Percentiles rank a stretch among this genome's conserved stretches.
Evolutionary conservation across 2,797 vertebrate species (phyloP).

Genomic region (Acipenser oxyrinchus): DNA sequence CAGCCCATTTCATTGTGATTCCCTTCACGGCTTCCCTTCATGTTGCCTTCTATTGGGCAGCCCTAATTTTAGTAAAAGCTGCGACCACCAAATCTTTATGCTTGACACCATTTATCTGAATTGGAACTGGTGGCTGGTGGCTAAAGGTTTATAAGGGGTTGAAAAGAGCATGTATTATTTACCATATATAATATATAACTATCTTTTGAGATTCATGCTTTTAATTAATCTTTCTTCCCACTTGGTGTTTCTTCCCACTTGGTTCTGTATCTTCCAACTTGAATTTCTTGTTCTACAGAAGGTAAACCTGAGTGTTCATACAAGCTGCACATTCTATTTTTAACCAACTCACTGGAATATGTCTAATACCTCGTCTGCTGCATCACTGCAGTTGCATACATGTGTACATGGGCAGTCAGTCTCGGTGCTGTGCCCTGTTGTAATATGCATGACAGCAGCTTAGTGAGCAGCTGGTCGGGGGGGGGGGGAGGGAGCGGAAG

Average conservation of each 20-base stretch:
- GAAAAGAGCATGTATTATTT: too few species aligned
- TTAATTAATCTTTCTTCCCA: slow-evolving; percentile 20
- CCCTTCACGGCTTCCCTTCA: too few species aligned
- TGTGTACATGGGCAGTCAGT: slow-evolving; percentile 14
- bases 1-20: too few species aligned
- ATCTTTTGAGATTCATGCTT: too few species aligned
- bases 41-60: too few species aligned
- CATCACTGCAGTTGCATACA: slow-evolving; percentile 23
- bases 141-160: too few species aligned
- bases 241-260: slow-evolving; percentile 34
- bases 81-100: too few species aligned
- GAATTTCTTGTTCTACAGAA: slow-evolving; percentile 61
- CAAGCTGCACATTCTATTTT: slow-evolving; percentile 29
- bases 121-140: too few species aligned
- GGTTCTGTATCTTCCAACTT: slow-evolving; percentile 57
- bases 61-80: too few species aligned
- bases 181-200: too few species aligned
- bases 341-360: slow-evolving; percentile 14
- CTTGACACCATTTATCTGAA: too few species aligned
- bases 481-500: slow-evolving; percentile 8
- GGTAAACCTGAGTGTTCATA: slow-evolving; percentile 53
- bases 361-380: slow-evolving; percentile 16
- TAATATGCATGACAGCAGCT: not conserved
- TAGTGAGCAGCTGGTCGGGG: slow-evolving; percentile 5
- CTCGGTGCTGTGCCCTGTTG: not conserved